A percentile compares a stretch with the other conserved stretches of the same genome.
Conservation (phyloP, 2,113 vertebrate species). For the Morone chrysops region DNA sequence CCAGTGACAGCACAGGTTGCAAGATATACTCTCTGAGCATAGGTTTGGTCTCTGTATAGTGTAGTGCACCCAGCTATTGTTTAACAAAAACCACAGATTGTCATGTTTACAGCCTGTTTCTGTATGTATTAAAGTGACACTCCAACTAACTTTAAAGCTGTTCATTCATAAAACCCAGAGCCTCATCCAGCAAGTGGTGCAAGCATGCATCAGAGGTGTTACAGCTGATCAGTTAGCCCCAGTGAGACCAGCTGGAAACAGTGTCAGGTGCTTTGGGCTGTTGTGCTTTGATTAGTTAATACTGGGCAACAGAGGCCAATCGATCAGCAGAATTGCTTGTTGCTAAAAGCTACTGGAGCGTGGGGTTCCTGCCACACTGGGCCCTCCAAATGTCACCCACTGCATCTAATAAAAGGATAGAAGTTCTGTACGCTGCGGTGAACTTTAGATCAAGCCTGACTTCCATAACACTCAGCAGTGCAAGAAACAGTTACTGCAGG, state of each 20-base stretch:
- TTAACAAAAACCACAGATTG: background rate
- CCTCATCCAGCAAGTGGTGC: background rate
- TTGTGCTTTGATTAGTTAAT: constrained; percentile 70
- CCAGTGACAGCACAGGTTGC: background rate
- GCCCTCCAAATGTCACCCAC: constrained; percentile 64
- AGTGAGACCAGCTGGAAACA: constrained; percentile 6
- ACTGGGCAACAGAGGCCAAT: constrained; percentile 63
- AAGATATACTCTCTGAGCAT: background rate
- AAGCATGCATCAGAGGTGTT: constrained; percentile 33
- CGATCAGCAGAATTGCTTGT: constrained; percentile 68
- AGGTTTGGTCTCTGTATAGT: background rate
- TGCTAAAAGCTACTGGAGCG: constrained; percentile 67
- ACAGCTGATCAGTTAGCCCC: constrained; percentile 31
- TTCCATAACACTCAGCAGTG: constrained; percentile 32
- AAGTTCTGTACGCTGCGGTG: constrained; percentile 26
- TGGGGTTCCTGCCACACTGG: constrained; percentile 44
- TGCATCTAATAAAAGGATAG: constrained; percentile 57
- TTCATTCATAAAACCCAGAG: background rate
- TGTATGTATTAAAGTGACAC: background rate
- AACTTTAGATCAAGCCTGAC: constrained; percentile 58
- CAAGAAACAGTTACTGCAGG: constrained; percentile 6
- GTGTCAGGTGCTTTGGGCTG: constrained; percentile 34
- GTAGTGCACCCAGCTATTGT: background rate
- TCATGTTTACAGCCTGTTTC: background rate
- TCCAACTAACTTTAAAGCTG: background rate